Evolutionary conservation across 2,888 invertebrate genomes (phyloP).

Genomic region (Dromius quadrimaculatus): DNA sequence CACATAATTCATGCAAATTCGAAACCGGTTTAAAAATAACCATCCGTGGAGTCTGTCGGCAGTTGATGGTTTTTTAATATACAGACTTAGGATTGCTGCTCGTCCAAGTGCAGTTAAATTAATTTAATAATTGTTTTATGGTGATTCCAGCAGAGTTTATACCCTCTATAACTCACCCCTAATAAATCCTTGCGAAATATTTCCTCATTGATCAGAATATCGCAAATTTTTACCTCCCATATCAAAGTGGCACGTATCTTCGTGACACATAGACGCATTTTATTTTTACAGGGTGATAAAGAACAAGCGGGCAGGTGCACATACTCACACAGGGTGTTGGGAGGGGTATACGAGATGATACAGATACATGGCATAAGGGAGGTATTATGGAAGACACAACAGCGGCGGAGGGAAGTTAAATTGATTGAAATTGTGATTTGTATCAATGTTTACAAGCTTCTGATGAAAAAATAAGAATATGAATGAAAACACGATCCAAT

Average conservation of each 20-base stretch:
- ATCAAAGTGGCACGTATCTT: slow-evolving; percentile 25
- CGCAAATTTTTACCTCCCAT: slow-evolving; percentile 5
- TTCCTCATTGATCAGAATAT: not conserved
- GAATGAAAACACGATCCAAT: not conserved
- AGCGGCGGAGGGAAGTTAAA: not conserved
- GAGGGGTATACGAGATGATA: slow-evolving; percentile 2
- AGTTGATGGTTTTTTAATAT: too few relatives aligned
- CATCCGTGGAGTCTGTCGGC: too few relatives aligned
- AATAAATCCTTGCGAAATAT: not conserved
- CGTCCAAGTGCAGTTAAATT: too few relatives aligned
- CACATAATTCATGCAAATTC: too few relatives aligned
- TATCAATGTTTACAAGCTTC: not conserved
- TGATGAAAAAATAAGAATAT: not conserved
- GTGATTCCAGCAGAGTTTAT: too few relatives aligned
- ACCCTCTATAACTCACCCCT: too few relatives aligned
- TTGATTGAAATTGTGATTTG: too few relatives aligned
- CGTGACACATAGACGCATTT: slow-evolving; percentile 36
- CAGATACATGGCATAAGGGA: slow-evolving; percentile 1
- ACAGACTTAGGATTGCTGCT: too few relatives aligned
- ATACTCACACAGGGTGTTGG: slow-evolving; percentile 25
- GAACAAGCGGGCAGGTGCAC: slow-evolving; percentile 37
- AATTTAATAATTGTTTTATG: too few relatives aligned
- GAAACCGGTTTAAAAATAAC: too few relatives aligned
- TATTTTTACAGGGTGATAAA: slow-evolving; percentile 40
- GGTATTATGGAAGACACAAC: not conserved